Evolutionary conservation across 2,888 invertebrate genomes (phyloP), one percentile per base, ranked within the genome.

Genomic region (Xestia xanthographa): DNA sequence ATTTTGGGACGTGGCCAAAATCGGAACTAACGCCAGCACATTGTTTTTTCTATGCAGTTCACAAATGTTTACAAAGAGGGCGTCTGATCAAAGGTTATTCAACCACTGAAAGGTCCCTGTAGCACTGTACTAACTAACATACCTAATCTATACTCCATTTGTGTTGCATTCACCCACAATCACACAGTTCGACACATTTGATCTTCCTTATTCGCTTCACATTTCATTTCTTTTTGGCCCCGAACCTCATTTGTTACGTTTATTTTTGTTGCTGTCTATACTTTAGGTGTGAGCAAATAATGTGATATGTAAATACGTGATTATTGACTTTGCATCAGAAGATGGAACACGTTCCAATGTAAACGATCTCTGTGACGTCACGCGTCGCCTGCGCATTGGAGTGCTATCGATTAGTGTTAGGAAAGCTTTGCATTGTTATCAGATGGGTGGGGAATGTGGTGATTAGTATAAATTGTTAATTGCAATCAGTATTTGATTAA

Each of bases 231-330:
- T 58, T 14, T 29, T 58, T 58, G 58, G 17, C 17, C 56, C 29
- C 17, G 58, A 29, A 29, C 29, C 9, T 58, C 9, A 4, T 29
- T 29, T 29, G 2, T 20, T 58, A 20, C 8, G 20, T 17, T 29
- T 8, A 29, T 58, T 82, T 77, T 22, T n/a, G 14, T n/a, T 74
- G 48, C 48, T 34, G 60, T 56, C 85, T 5, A 66, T 87, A 70
- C 63, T 12, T 1, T 20, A 72, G 41, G 66, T 78, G 71, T 75
- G 60, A 85, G 72, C 66, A 67, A 79, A 69, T 84, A 83, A 87
- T 87, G 43, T 69, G 50, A 76, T 81, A 78, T 76, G 74, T 81
- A 76, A 81, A 85, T 85, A 77, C 60, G 84, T 66, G 65, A 84
- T 68, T 72, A 84, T 80, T 84, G 62, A 73, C 65, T 72, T 56